Conservation (phyloP, 2,797 vertebrate species). For the Epinephelus awoara region DNA sequence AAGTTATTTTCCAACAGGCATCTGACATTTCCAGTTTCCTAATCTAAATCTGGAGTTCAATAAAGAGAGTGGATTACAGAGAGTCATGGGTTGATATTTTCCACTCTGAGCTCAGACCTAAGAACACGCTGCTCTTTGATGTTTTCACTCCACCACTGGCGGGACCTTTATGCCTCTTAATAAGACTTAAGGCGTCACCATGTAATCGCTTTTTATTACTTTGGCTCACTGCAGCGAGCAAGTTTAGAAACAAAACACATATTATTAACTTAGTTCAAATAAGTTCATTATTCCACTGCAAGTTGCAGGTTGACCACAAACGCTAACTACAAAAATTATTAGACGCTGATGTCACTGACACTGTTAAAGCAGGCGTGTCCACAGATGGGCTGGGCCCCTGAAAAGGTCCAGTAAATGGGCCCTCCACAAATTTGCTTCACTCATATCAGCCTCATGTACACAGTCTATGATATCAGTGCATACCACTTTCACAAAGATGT, state of each 20-base stretch:
- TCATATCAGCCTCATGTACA: too few relatives aligned
- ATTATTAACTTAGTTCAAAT: background rate
- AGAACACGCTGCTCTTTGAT: conserved; percentile 25
- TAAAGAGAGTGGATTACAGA: conserved; percentile 39
- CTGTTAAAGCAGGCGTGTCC: background rate
- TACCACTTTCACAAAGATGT: too few relatives aligned
- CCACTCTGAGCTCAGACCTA: conserved; percentile 34
- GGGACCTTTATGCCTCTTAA: conserved; percentile 27
- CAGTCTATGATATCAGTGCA: too few relatives aligned
- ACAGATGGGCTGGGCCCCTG: too few relatives aligned
- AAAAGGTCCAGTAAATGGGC: too few relatives aligned
- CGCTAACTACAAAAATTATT: background rate
- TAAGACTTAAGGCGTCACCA: background rate
- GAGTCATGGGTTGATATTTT: conserved; percentile 41
- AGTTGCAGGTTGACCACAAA: background rate
- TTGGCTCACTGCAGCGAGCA: background rate
- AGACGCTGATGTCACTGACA: background rate
- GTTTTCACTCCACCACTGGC: conserved; percentile 19
- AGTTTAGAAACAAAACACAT: background rate
- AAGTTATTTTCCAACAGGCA: conserved; percentile 21
- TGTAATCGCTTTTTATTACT: background rate
- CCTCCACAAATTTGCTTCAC: too few relatives aligned
- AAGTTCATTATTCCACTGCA: background rate
- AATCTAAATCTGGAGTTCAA: conserved; percentile 35
- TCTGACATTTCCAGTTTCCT: conserved; percentile 22